Percentiles rank a stretch among this genome's conserved stretches.
phyloP scores from a whole-genome alignment of 2,113 vertebrate genomes.

The Oryctolagus cuniculus region DNA sequence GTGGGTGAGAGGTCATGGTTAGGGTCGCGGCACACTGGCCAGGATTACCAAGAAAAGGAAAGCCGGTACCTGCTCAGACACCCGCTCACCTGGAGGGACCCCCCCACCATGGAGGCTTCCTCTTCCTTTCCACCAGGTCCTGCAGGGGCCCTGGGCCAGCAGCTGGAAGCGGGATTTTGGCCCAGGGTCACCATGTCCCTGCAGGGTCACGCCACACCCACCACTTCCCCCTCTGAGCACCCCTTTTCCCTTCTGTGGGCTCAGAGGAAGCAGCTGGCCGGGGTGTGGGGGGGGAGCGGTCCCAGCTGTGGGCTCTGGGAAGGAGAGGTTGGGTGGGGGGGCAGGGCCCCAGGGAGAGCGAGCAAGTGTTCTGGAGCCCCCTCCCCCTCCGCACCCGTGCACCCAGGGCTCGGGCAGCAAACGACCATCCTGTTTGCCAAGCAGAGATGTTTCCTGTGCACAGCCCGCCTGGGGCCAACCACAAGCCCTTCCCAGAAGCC shows the following conservation, averaged over 20 bases:
- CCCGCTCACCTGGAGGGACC: not conserved
- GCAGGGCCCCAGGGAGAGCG: not conserved
- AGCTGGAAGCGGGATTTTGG: not conserved
- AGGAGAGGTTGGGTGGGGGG: not conserved
- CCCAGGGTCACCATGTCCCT: fast-evolving
- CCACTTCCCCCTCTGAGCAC: not conserved
- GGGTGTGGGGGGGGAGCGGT: not conserved
- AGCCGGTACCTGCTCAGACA: too few species aligned
- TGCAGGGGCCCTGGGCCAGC: not conserved
- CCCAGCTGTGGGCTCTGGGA: not conserved
- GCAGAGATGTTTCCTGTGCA: constrained; percentile 76
- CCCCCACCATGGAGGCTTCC: not conserved
- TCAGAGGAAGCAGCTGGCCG: not conserved
- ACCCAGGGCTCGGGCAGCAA: not conserved
- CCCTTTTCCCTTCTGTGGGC: not conserved
- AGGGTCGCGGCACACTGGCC: not conserved
- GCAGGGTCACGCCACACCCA: not conserved
- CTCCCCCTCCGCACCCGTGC: not conserved
- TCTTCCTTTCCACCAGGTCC: not conserved
- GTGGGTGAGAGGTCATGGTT: fast-evolving
- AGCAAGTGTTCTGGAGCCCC: constrained; percentile 52
- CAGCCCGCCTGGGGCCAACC: not conserved
- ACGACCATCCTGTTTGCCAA: constrained; percentile 59
- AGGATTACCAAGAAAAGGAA: not conserved
- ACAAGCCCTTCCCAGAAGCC: constrained; percentile 46